Base-by-base conservation (phyloP, 2,888 invertebrate genomes). In the Troides aeacus region DNA sequence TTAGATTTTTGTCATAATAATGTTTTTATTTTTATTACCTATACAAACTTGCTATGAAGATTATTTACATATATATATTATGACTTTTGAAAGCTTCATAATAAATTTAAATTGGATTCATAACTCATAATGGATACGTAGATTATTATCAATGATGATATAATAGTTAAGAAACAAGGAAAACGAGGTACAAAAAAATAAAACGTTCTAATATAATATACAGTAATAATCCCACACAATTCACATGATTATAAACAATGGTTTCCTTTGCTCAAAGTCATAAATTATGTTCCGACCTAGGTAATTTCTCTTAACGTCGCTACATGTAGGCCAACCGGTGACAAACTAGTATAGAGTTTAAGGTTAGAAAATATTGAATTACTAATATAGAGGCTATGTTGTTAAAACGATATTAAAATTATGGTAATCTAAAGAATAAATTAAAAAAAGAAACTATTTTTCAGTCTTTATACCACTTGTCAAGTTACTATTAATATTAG, bases 261-360 rank as follows among this genome's bases (percentile, higher is more conserved):
- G 64, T 68, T 68, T 68, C 61, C 69, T n/a, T 17, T 57, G 42
- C 56, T 64, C 57, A 42, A 61, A 39, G 53, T 61, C 56, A 69
- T 69, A 69, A 69, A 65, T 65, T 62, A 65, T 46, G 62, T 65
- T 65, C 46, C 50, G 57, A 64, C 64, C 57, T 21, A 46, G 56
- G 61, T 62, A 69, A 69, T 69, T 69, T 69, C 69, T 69, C 69
- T 64, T 57, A 30, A 36, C 57, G 69, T 65, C 62, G 56, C 64
- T 61, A 53, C 23, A 69, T 69, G 57, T 69, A 65, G 69, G 65
- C 61, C 62, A 69, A 65, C 65, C 39, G 30, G 24, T 62, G 61
- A 65, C 64, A 69, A 61, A 62, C 69, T 56, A 57, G 57, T n/a
- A 2, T 46, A 46, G 36, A 30, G 61, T 62, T 62, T 69, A 69